Conservation (phyloP, 2,113 vertebrate genomes). For the Turdus rufiventris region DNA sequence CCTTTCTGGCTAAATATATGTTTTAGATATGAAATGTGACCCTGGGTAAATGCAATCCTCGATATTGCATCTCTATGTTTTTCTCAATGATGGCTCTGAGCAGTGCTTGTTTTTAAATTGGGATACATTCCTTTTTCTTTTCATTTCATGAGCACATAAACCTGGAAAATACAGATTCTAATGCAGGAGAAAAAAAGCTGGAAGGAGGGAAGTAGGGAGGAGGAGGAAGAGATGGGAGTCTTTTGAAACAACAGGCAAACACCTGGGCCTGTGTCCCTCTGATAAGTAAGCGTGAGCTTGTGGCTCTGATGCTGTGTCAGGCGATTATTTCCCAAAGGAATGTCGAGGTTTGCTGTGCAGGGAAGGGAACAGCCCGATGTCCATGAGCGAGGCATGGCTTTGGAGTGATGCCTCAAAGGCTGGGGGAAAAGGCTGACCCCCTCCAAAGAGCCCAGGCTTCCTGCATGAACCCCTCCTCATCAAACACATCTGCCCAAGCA, state of each 20-base stretch:
- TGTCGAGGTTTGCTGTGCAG: background rate
- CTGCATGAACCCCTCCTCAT: fast-evolving
- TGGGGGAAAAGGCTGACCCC: background rate
- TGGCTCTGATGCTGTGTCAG: background rate
- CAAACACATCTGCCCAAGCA: background rate
- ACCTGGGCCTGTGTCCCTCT: background rate
- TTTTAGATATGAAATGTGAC: background rate
- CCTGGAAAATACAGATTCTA: background rate
- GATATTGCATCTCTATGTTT: fast-evolving
- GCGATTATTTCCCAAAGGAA: background rate
- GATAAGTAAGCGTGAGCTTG: background rate
- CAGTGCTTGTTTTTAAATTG: background rate
- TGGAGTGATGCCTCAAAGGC: background rate
- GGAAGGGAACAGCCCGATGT: background rate
- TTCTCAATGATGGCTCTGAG: background rate
- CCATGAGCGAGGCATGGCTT: fast-evolving
- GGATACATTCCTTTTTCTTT: background rate
- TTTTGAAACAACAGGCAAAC: background rate
- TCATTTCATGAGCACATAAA: background rate
- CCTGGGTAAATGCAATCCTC: background rate
- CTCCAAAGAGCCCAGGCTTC: background rate
- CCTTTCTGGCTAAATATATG: background rate
- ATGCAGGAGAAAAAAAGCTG: background rate
- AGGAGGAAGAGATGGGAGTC: background rate
- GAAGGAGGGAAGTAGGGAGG: background rate